A percentile compares a stretch with the other conserved stretches of the same genome.
These are phyloP conservation scores for Sebastes cheni DNA, from an alignment of 2,797 vertebrate genomes.

Conservation along the genomic window DNA sequence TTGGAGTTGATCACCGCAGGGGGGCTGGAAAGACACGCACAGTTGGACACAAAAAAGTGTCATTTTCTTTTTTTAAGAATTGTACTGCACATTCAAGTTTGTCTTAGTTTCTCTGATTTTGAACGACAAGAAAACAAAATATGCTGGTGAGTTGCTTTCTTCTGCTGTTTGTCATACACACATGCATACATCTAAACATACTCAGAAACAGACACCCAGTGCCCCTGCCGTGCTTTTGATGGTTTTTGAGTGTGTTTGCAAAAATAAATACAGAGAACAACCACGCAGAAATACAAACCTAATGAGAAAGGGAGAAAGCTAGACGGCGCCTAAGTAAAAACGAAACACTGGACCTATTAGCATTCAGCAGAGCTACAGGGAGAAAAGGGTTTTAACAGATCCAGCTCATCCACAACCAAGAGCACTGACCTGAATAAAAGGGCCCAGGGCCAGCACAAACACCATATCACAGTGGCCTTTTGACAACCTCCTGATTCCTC, in stretches of 20 bases:
- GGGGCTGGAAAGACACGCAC: slow-evolving; percentile 74
- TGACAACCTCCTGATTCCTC: slow-evolving; percentile 42
- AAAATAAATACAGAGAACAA: not conserved
- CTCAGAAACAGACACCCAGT: not conserved
- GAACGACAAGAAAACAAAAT: not conserved
- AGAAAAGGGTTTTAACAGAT: slow-evolving; percentile 57
- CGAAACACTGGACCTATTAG: slow-evolving; percentile 57
- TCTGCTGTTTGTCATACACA: not conserved
- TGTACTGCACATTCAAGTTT: not conserved
- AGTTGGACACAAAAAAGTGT: not conserved
- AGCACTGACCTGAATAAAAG: slow-evolving; percentile 77
- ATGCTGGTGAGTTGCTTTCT: not conserved
- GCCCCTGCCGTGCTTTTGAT: not conserved
- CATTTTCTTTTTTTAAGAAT: not conserved
- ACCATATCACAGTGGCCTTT: slow-evolving; percentile 48
- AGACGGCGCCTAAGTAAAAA: slow-evolving; percentile 33
- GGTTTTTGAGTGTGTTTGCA: slow-evolving; percentile 5
- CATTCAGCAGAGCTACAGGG: slow-evolving; percentile 68
- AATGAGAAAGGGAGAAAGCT: slow-evolving; percentile 36
- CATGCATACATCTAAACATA: not conserved
- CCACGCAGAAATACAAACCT: slow-evolving; percentile 23
- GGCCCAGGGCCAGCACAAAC: slow-evolving; percentile 49
- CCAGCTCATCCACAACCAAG: slow-evolving; percentile 65
- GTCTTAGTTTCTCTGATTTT: not conserved
- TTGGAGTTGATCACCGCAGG: slow-evolving; percentile 92